A percentile compares a stretch with the other conserved stretches of the same genome.
phyloP scores from a whole-genome alignment of 2,113 vertebrate genomes.

The Kryptolebias marmoratus region DNA sequence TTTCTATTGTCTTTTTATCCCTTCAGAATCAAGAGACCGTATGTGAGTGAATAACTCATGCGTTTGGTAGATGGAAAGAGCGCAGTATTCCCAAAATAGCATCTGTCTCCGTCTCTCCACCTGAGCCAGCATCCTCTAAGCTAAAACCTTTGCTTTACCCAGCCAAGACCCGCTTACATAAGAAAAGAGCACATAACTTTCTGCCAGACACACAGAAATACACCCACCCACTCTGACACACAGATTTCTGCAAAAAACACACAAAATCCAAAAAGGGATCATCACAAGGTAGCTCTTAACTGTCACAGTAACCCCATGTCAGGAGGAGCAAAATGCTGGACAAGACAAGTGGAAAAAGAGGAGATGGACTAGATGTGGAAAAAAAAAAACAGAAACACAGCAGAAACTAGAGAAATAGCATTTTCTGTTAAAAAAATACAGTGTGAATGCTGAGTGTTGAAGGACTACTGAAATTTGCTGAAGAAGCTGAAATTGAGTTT shows the following conservation, averaged over 20 bases:
- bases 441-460: too few species aligned
- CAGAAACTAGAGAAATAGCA: too few species aligned
- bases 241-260: neutral
- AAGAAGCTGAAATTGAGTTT: neutral
- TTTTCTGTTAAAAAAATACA: too few species aligned
- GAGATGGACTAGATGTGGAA: too few species aligned
- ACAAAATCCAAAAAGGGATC: constrained; percentile 1
- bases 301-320: constrained; percentile 27
- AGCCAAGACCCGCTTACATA: constrained; percentile 68
- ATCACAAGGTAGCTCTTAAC: constrained; percentile 36
- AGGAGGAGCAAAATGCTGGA: constrained; percentile 16
- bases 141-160: constrained; percentile 51
- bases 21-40: constrained; percentile 12
- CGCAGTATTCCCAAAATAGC: constrained; percentile 63
- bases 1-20: constrained; percentile 41
- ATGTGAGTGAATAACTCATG: constrained; percentile 61
- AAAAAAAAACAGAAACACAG: too few species aligned
- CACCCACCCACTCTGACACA: constrained; percentile 26
- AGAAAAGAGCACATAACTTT: constrained; percentile 62
- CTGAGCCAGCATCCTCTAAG: constrained; percentile 68
- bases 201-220: constrained; percentile 52
- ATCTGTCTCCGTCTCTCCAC: constrained; percentile 59
- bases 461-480: too few species aligned
- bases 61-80: constrained; percentile 50
- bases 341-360: neutral